Evolutionary conservation across 2,113 vertebrate genomes (phyloP).

Genomic region (Carassius carassius): DNA sequence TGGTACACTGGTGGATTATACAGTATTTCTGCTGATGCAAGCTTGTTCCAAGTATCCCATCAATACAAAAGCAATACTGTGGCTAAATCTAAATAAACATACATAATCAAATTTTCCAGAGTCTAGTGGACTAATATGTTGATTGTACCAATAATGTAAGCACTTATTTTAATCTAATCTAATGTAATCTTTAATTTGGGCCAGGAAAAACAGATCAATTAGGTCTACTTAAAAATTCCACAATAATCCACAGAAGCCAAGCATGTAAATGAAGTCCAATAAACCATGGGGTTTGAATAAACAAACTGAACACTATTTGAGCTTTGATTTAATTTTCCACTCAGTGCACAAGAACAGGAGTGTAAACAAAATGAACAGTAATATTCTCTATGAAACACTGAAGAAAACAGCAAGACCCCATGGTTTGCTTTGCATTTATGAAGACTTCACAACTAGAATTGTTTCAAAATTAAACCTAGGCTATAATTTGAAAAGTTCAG

Average conservation of each 20-base stretch:
- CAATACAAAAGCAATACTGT: too few relatives aligned
- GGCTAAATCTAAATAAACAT: too few relatives aligned
- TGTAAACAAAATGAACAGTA: background rate
- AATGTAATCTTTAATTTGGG: background rate
- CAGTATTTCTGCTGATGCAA: too few relatives aligned
- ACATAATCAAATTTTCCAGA: background rate
- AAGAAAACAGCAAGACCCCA: background rate
- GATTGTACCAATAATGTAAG: background rate
- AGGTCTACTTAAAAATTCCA: background rate
- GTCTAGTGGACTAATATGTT: background rate
- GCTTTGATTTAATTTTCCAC: conserved; percentile 9
- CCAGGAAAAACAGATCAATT: background rate
- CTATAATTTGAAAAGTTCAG: background rate
- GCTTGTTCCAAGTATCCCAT: too few relatives aligned
- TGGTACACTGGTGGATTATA: too few relatives aligned
- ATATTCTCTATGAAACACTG: background rate
- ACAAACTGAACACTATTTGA: background rate
- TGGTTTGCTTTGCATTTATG: background rate
- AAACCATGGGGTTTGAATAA: background rate
- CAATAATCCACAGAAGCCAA: background rate
- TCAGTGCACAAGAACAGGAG: conserved; percentile 1
- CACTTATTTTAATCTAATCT: background rate
- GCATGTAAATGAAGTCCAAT: background rate
- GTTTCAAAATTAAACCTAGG: background rate
- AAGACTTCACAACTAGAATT: background rate